phyloP scores from a whole-genome alignment of 1,140 invertebrate genomes.

The Proales similis region DNA sequence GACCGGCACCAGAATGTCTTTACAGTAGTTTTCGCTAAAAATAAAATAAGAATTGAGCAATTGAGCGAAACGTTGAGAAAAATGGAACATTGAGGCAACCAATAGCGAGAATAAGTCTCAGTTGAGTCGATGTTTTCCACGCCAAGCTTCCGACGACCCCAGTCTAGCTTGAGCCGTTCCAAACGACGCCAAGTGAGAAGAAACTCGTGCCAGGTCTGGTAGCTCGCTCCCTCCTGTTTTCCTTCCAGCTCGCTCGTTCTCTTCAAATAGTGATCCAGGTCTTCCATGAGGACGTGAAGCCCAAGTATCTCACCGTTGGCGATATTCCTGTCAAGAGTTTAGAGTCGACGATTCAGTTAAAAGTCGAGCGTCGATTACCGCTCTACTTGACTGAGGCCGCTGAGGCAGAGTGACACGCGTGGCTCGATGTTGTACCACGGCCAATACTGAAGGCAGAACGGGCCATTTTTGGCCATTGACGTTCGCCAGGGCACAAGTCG shows the following conservation, averaged over 20 bases:
- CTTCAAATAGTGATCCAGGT: slow-evolving; percentile 44
- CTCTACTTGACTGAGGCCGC: slow-evolving; percentile 50
- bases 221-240: slow-evolving; percentile 40
- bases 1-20: slow-evolving; percentile 25
- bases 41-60: no score
- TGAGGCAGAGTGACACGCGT: slow-evolving; percentile 47
- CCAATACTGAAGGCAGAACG: slow-evolving; percentile 45
- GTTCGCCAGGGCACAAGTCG: slow-evolving; percentile 47
- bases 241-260: slow-evolving; percentile 38
- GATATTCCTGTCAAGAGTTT: slow-evolving; percentile 44
- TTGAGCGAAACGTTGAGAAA: no score
- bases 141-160: slow-evolving; percentile 45
- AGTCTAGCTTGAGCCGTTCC: slow-evolving; percentile 47
- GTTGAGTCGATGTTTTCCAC: slow-evolving; percentile 44
- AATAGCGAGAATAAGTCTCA: slow-evolving; percentile 43
- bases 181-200: slow-evolving; percentile 50
- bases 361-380: slow-evolving; percentile 41
- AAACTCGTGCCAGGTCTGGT: slow-evolving; percentile 48
- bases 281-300: slow-evolving; percentile 50
- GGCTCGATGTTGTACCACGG: slow-evolving; percentile 48
- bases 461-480: slow-evolving; percentile 46
- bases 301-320: slow-evolving; percentile 52
- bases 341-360: not conserved
- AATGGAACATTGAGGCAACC: no score
- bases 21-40: slow-evolving; percentile 30